Conservation (phyloP, 2,888 invertebrate species). For the Nowickia ferox region DNA sequence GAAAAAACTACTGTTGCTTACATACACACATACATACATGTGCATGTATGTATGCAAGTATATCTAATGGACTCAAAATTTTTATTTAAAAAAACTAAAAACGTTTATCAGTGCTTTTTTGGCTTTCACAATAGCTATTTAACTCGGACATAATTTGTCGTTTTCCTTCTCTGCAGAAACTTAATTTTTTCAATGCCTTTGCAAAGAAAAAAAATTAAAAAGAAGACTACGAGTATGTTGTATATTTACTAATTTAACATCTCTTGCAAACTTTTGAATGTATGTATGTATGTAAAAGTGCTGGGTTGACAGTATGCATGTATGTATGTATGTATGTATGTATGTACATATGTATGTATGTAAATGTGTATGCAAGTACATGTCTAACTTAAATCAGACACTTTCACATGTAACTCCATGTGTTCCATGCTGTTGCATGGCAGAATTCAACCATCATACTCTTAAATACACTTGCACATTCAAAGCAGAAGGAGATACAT, state of each 20-base stretch:
- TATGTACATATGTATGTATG: neutral
- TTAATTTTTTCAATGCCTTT: neutral
- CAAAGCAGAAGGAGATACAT: neutral
- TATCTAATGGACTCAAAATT: neutral
- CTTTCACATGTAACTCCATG: slow-evolving; percentile 11
- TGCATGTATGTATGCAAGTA: neutral
- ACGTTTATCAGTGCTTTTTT: neutral
- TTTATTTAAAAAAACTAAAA: neutral
- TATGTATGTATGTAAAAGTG: neutral
- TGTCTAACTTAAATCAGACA: slow-evolving; percentile 17
- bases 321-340: neutral
- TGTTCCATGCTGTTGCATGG: neutral
- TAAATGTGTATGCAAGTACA: neutral
- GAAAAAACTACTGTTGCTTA: neutral
- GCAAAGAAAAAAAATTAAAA: neutral
- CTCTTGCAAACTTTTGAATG: neutral
- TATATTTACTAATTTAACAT: neutral
- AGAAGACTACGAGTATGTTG: neutral
- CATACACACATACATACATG: too few relatives aligned
- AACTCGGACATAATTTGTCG: neutral
- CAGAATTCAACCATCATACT: slow-evolving; percentile 1
- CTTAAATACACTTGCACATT: neutral
- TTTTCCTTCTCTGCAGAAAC: neutral
- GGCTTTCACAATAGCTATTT: neutral
- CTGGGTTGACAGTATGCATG: neutral